A percentile compares a stretch with the other conserved stretches of the same genome.
phyloP scores from a whole-genome alignment of 2,797 vertebrate genomes.

The Aplochiton taeniatus region DNA sequence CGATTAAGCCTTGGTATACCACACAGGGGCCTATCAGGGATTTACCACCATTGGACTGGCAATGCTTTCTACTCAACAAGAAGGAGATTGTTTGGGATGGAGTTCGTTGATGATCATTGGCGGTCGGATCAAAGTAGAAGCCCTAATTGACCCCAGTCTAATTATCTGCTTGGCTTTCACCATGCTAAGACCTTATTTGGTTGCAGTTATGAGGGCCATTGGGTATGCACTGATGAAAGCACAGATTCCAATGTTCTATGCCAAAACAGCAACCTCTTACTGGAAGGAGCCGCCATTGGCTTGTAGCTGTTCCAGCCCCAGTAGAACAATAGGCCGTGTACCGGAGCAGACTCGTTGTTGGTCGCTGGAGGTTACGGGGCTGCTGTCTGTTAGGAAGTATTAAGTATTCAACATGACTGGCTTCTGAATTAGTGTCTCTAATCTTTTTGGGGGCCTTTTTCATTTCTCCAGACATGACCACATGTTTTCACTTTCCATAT shows the following conservation, averaged over 20 bases:
- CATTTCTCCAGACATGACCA: no score
- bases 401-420: no score
- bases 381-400: no score
- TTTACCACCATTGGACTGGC: constrained; percentile 35
- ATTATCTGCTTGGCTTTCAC: constrained; percentile 75
- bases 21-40: constrained; percentile 67
- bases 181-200: constrained; percentile 58
- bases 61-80: constrained; percentile 10
- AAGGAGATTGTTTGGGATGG: constrained; percentile 58
- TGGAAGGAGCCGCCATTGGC: no score
- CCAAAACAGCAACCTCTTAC: background rate
- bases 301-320: no score
- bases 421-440: no score
- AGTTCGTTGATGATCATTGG: constrained; percentile 66
- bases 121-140: constrained; percentile 74
- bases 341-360: no score
- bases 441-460: no score
- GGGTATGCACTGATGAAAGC: constrained; percentile 39
- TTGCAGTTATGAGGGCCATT: constrained; percentile 38
- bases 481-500: no score
- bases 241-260: constrained; percentile 31
- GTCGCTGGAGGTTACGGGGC: no score
- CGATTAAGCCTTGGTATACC: constrained; percentile 60
- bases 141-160: constrained; percentile 77
- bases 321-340: no score